Evolutionary conservation across 1,140 invertebrate species (phyloP).

Genomic region (Luehdorfia chinensis): DNA sequence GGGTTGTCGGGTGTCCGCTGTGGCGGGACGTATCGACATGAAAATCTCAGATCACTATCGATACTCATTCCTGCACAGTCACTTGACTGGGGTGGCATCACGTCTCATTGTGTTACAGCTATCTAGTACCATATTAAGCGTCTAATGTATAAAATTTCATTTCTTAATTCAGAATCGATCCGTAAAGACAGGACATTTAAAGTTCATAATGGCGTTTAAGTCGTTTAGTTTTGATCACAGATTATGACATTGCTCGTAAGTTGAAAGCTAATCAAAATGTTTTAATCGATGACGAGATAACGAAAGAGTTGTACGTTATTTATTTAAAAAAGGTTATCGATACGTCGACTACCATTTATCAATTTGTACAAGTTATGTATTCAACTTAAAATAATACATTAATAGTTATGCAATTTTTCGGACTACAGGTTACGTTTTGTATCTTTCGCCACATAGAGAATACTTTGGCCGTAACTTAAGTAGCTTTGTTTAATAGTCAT

Average conservation of each 20-base stretch:
- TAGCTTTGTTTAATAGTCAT: too few species aligned
- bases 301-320: slow-evolving; percentile 41
- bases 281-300: slow-evolving; percentile 75
- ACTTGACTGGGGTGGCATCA: slow-evolving; percentile 72
- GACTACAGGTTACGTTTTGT: too few species aligned
- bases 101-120: slow-evolving; percentile 65
- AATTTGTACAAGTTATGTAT: not conserved
- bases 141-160: slow-evolving; percentile 73
- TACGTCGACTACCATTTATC: slow-evolving; percentile 10
- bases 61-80: slow-evolving; percentile 66
- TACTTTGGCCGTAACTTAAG: too few species aligned
- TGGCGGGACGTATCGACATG: slow-evolving; percentile 63
- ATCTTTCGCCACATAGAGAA: too few species aligned
- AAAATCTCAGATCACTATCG: slow-evolving; percentile 69
- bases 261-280: slow-evolving; percentile 77
- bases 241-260: slow-evolving; percentile 70
- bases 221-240: slow-evolving; percentile 53
- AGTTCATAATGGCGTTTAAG: slow-evolving; percentile 52
- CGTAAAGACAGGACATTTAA: slow-evolving; percentile 45
- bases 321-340: slow-evolving; percentile 23
- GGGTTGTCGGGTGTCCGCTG: slow-evolving; percentile 68
- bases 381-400: slow-evolving; percentile 5
- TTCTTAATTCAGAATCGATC: slow-evolving; percentile 44
- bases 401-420: too few species aligned
- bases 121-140: slow-evolving; percentile 67